Evolutionary conservation across 2,888 invertebrate genomes (phyloP).

Genomic region (Kuschelorhynchus macadamiae): DNA sequence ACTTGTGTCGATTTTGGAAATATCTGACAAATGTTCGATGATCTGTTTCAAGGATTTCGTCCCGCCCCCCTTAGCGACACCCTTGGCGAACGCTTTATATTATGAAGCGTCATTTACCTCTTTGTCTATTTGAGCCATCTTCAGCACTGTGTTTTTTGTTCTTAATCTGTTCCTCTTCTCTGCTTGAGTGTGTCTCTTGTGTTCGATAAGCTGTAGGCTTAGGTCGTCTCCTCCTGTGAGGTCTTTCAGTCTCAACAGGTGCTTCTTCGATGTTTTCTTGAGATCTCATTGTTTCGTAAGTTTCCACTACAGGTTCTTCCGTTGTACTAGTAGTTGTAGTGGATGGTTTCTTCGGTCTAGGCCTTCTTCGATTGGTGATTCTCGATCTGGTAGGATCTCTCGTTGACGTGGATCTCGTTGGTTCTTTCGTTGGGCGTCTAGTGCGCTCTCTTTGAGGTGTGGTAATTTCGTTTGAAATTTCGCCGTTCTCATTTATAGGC

Average conservation of each 20-base stretch:
- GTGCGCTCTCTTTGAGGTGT: slow-evolving; percentile 46
- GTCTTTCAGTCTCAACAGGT: slow-evolving; percentile 55
- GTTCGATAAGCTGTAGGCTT: slow-evolving; percentile 44
- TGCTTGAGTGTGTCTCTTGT: neutral
- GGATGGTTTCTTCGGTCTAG: slow-evolving; percentile 53
- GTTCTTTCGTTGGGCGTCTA: slow-evolving; percentile 45
- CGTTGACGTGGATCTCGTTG: slow-evolving; percentile 32
- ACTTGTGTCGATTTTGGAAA: too few relatives aligned
- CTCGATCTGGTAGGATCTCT: slow-evolving; percentile 50
- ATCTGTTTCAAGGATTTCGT: too few relatives aligned
- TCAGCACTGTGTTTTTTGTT: slow-evolving; percentile 13
- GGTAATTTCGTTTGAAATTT: slow-evolving; percentile 58
- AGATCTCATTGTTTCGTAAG: slow-evolving; percentile 58
- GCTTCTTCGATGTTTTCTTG: slow-evolving; percentile 54
- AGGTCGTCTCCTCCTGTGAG: slow-evolving; percentile 54
- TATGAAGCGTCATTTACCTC: slow-evolving; percentile 40
- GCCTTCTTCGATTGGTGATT: slow-evolving; percentile 52
- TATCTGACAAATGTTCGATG: too few relatives aligned
- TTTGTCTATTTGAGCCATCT: slow-evolving; percentile 20
- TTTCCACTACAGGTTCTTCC: slow-evolving; percentile 53
- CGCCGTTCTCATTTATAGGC: slow-evolving; percentile 48
- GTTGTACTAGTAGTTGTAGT: slow-evolving; percentile 53
- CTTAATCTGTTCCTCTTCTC: neutral
- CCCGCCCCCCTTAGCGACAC: too few relatives aligned
- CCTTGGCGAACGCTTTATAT: too few relatives aligned